Evolutionary conservation across 2,888 invertebrate species (phyloP), one percentile per base, ranked within the genome.

Genomic region (Idaea biselata): DNA sequence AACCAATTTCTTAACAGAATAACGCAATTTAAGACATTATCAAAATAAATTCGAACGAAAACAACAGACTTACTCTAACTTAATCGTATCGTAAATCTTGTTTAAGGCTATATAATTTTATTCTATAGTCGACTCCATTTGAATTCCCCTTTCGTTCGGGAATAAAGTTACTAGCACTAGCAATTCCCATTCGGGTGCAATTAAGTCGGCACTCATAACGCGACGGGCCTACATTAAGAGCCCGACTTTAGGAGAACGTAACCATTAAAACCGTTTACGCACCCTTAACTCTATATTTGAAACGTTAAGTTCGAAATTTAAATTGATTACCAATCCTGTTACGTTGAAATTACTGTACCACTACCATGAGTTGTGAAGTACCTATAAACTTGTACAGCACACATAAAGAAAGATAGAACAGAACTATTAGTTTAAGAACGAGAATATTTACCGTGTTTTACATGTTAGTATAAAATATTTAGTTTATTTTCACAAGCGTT

Each of bases 71-170:
- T 44, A 14, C 8, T 14, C 14, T 44, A 44, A 44, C 44, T 44
- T 44, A 44, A 44, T 44, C 44, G 44, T 14, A 44, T 44, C 44
- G 11, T 44, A 44, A 44, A 44, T 44, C 44, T 44, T 44, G 44
- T 44, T 44, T 44, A 44, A 44, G 14, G 44, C 44, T 14, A 44
- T 44, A 44, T 44, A 44, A 44, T 44, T 44, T 44, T 44, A 44
- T 44, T 44, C 44, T 44, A 44, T 11, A 44, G 44, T 44, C 44
- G 44, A 11, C 44, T 14, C 44, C 44, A 44, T 44, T 44, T 44
- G 44, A 44, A 44, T 44, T 44, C 44, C 44, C 44, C 44, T 44
- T 44, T 44, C 44, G 44, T 44, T 44, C 44, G 44, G 44, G 44
- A 44, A 44, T 44, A 44, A 44, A 44, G 44, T 44, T 44, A 14